Percentiles rank a stretch among this genome's conserved stretches.
Evolutionary conservation across 2,888 invertebrate genomes (phyloP).

Genomic region (Nephrotoma flavescens): DNA sequence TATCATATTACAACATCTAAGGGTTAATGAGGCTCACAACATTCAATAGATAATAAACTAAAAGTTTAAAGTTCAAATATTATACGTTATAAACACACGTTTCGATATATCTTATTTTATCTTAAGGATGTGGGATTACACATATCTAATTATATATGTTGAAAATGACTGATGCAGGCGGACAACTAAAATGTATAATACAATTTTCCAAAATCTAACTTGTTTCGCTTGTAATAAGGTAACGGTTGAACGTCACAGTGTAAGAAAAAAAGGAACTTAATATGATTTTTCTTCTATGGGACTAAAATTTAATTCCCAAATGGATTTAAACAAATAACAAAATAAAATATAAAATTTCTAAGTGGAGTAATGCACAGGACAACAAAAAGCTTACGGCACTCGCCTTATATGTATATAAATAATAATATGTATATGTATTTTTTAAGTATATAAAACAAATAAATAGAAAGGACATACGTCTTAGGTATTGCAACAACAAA

Average conservation of each 20-base stretch:
- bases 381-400: background rate
- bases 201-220: background rate
- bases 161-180: background rate
- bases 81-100: too few relatives aligned
- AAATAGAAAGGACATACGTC: background rate
- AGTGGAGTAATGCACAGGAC: background rate
- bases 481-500: background rate
- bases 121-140: background rate
- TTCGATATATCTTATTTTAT: background rate
- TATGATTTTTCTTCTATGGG: background rate
- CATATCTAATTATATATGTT: background rate
- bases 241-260: background rate
- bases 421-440: background rate
- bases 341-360: background rate
- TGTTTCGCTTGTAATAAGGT: background rate
- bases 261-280: background rate
- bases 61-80: too few relatives aligned
- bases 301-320: background rate
- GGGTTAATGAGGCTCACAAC: too few relatives aligned
- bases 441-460: background rate
- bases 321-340: background rate
- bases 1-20: too few relatives aligned
- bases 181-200: background rate
- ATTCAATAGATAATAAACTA: too few relatives aligned
- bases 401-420: background rate